phyloP scores from a whole-genome alignment of 2,797 vertebrate species.

The Stomatorhinus walkeri region DNA sequence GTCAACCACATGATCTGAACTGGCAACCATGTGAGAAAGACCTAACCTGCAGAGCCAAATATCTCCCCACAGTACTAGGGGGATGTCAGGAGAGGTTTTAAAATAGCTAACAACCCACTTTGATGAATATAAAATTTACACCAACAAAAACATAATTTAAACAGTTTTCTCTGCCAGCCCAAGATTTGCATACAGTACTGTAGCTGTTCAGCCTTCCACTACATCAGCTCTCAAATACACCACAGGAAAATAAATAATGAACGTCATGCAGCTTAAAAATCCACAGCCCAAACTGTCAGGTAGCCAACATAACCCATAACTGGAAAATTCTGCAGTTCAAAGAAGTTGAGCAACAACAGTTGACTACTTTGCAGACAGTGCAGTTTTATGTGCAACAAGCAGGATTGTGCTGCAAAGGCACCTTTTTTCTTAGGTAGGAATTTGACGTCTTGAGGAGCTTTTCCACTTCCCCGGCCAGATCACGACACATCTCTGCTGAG shows the following conservation, averaged over 20 bases:
- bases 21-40: neutral
- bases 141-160: neutral
- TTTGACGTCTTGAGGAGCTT: conserved; percentile 99
- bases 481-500: conserved; percentile 98
- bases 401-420: conserved; percentile 42
- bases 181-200: neutral
- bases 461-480: conserved; percentile 96
- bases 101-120: neutral
- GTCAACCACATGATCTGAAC: neutral
- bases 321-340: neutral
- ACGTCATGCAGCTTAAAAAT: neutral
- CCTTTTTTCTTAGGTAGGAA: conserved; percentile 98
- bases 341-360: neutral
- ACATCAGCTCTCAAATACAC: neutral
- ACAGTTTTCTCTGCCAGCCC: neutral
- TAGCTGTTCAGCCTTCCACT: neutral
- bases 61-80: neutral
- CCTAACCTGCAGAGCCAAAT: neutral
- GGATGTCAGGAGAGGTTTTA: neutral
- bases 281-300: neutral
- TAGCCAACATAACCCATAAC: neutral
- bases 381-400: conserved; percentile 6
- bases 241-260: neutral
- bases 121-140: neutral
- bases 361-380: neutral